Base-by-base conservation (phyloP, 1,140 invertebrate species). In the Portunus trituberculatus region DNA sequence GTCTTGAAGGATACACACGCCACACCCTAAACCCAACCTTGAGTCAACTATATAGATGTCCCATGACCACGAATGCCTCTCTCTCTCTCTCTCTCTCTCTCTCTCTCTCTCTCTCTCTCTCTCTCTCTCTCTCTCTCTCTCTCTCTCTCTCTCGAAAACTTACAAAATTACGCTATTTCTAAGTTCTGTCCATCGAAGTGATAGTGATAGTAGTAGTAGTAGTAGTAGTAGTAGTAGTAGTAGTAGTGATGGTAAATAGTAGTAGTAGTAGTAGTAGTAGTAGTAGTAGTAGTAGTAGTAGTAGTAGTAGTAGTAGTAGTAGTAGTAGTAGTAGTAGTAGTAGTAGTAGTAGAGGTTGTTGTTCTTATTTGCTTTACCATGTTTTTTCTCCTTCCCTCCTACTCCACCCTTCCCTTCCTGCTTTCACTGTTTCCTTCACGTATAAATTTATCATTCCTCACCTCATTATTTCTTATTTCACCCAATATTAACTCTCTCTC, bases 281-380 rank as follows among this genome's bases (percentile, higher is more conserved):
- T 76, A 76, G 67, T 76, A 76, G 67, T 76, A 88, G 87, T 39
- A 88, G 46, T 48, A 45, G 46, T 90, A 90, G 39, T 48, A 46
- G 28, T 39, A 90, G 88, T 90, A 90, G 39, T 90, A 90, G 88
- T 90, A 90, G 12, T 90, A 48, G 39, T 46, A 14, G 48, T 45
- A 89, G 25, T n/a, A n/a, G 39, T 76, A 76, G 59, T 76, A 76
- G 59, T 76, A 76, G 59, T 76, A 76, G 59, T 76, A 76, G 59
- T 76, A 76, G 67, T 76, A 76, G 67, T 76, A 76, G 67, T 25
- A 76, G 67, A n/a, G 25, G n/a, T 25, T n/a, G 67, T n/a, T 25
- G 8, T 59, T 59, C 0, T 59, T 59, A 20, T 59, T 39, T 39
- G 39, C 6, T 39, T 6, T 39, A 6, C 39, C 1, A 1, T 39